A percentile compares a stretch with the other conserved stretches of the same genome.
Evolutionary conservation across 2,113 vertebrate genomes (phyloP).

Genomic region (Chionis minor): DNA sequence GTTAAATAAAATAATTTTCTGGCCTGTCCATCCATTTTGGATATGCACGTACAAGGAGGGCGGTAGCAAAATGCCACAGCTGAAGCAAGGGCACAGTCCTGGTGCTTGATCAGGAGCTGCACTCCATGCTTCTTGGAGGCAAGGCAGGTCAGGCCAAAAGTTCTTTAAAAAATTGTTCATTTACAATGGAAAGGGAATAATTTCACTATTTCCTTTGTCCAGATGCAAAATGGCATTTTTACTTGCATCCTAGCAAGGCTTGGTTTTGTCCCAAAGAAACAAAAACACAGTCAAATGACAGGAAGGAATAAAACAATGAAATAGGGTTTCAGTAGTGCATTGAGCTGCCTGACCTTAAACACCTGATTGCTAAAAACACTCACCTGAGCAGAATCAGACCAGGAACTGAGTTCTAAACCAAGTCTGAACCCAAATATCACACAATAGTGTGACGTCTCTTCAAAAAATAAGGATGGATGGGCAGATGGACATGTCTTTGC

Average conservation of each 20-base stretch:
- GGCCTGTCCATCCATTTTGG: background rate
- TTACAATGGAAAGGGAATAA: background rate
- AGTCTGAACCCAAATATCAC: background rate
- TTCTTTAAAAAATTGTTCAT: background rate
- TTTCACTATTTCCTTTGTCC: background rate
- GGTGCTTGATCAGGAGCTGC: background rate
- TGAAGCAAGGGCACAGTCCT: background rate
- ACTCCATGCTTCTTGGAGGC: rapidly evolving
- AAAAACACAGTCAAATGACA: rapidly evolving
- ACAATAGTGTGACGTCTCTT: background rate
- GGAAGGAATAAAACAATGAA: background rate
- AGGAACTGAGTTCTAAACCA: background rate
- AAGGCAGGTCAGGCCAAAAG: background rate
- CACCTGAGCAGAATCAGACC: background rate
- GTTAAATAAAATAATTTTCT: background rate
- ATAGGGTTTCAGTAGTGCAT: background rate
- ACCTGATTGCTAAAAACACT: background rate
- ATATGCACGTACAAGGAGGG: background rate
- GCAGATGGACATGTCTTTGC: background rate
- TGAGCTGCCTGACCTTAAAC: background rate
- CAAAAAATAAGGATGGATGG: background rate
- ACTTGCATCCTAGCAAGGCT: background rate
- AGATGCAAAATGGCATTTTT: background rate
- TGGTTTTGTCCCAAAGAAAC: background rate
- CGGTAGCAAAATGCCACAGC: background rate